Evolutionary conservation across 2,113 vertebrate species (phyloP).

Genomic region (Callospermophilus lateralis): DNA sequence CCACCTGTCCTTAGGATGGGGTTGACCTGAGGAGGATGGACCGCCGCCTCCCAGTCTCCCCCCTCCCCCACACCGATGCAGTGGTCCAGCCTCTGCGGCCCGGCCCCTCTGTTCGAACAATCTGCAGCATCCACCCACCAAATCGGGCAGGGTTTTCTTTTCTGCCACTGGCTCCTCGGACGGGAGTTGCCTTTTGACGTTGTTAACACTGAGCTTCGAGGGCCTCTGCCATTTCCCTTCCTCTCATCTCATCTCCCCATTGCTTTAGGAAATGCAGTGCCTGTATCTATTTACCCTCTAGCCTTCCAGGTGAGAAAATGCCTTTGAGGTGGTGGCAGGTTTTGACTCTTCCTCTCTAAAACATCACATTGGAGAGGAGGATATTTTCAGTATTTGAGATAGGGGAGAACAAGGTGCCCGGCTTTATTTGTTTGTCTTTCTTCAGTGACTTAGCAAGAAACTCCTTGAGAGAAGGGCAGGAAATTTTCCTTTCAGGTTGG

Average conservation of each 20-base stretch:
- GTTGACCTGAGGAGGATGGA: conserved; percentile 47
- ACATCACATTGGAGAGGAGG: background rate
- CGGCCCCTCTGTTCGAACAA: conserved; percentile 69
- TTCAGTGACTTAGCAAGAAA: conserved; percentile 84
- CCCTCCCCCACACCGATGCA: conserved; percentile 32
- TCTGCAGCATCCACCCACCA: conserved; percentile 76
- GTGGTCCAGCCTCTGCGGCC: conserved; percentile 73
- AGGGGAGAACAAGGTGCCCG: conserved; percentile 47
- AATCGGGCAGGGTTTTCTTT: conserved; percentile 40
- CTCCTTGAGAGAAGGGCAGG: conserved; percentile 64
- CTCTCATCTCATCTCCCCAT: background rate
- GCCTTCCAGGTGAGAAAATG: conserved; percentile 71
- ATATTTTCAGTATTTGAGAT: background rate
- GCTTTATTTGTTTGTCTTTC: conserved; percentile 75
- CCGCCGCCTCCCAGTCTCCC: background rate
- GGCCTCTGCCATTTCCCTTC: conserved; percentile 52
- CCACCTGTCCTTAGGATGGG: conserved; percentile 68
- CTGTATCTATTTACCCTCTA: background rate
- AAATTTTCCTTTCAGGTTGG: conserved; percentile 39
- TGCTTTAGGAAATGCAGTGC: conserved; percentile 52
- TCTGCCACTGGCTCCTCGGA: conserved; percentile 8
- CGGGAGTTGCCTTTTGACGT: conserved; percentile 75
- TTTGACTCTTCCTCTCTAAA: background rate
- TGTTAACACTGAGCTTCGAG: conserved; percentile 46
- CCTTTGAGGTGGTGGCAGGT: conserved; percentile 48